These are phyloP conservation scores for Chaetodon auriga DNA, from an alignment of 2,113 vertebrate genomes.

Conservation along the genomic window DNA sequence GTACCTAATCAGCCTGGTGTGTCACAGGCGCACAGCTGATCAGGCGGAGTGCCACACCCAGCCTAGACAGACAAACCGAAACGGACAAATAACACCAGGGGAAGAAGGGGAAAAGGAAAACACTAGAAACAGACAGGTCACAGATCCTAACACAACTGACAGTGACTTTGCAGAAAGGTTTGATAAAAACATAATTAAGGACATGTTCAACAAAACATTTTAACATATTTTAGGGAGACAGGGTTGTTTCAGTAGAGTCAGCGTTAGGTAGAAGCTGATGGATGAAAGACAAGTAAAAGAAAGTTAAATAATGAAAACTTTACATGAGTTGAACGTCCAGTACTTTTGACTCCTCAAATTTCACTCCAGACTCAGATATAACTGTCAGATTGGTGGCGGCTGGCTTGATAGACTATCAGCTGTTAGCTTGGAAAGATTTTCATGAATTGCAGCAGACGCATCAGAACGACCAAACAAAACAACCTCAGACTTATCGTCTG, in stretches of 20 bases:
- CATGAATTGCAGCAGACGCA: constrained; percentile 16
- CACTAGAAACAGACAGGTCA: too few species aligned
- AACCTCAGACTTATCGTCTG: neutral
- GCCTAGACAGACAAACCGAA: too few species aligned
- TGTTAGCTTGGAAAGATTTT: constrained; percentile 19
- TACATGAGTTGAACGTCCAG: neutral
- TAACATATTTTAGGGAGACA: neutral
- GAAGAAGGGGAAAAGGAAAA: too few species aligned
- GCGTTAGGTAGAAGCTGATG: neutral
- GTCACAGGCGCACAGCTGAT: too few species aligned
- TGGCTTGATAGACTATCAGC: constrained; percentile 16
- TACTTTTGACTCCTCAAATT: constrained; percentile 21
- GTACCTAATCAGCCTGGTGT: too few species aligned
- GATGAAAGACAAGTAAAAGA: neutral
- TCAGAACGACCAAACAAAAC: neutral
- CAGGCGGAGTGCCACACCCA: too few species aligned
- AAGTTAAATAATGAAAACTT: neutral
- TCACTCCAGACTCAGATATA: constrained; percentile 18
- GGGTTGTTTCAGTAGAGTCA: neutral
- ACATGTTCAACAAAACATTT: neutral
- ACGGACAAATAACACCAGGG: too few species aligned
- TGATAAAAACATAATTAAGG: neutral
- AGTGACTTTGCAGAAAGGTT: neutral
- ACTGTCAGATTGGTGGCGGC: neutral
- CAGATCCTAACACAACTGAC: neutral